Percentiles rank a stretch among this genome's conserved stretches.
phyloP scores from a whole-genome alignment of 92 coral and sea anemone genomes.

The Phenganax stokvisi region DNA sequence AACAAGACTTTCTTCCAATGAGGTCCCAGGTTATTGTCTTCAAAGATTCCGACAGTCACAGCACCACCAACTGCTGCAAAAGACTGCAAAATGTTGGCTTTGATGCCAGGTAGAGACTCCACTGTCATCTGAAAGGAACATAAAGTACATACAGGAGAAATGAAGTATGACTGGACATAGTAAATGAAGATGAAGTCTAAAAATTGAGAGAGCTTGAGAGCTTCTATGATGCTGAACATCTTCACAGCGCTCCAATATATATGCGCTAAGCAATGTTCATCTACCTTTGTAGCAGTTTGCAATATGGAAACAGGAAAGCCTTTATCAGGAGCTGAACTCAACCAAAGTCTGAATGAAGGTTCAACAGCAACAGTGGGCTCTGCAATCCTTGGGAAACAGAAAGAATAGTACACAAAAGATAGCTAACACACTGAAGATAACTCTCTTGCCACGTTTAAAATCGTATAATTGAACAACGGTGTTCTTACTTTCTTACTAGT shows the following conservation, averaged over 20 bases:
- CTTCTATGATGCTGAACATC: too few relatives aligned
- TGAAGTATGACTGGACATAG: too few relatives aligned
- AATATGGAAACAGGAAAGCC: slow-evolving; percentile 87
- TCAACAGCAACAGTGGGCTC: slow-evolving; percentile 70
- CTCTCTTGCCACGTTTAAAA: neutral
- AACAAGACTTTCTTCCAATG: slow-evolving; percentile 87
- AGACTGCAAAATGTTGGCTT: slow-evolving; percentile 83
- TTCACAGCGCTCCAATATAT: too few relatives aligned
- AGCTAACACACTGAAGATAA: neutral
- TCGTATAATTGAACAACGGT: neutral
- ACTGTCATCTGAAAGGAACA: slow-evolving; percentile 71
- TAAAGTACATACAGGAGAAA: neutral
- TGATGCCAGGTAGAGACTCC: slow-evolving; percentile 93
- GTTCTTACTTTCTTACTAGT: slow-evolving; percentile 69
- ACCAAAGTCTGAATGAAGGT: slow-evolving; percentile 94
- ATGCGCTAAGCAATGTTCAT: neutral
- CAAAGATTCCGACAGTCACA: slow-evolving; percentile 76
- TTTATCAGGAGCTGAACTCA: slow-evolving; percentile 90
- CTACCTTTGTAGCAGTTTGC: slow-evolving; percentile 90
- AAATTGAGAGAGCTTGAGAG: too few relatives aligned
- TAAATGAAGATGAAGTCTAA: too few relatives aligned
- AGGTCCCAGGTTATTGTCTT: slow-evolving; percentile 84
- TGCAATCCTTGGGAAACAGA: slow-evolving; percentile 57
- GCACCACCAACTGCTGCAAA: slow-evolving; percentile 88
- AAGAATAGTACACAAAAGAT: neutral